Percentiles rank a stretch among this genome's conserved stretches.
Evolutionary conservation across 2,113 vertebrate genomes (phyloP).

Genomic region (Chamaetylas fuelleborni): DNA sequence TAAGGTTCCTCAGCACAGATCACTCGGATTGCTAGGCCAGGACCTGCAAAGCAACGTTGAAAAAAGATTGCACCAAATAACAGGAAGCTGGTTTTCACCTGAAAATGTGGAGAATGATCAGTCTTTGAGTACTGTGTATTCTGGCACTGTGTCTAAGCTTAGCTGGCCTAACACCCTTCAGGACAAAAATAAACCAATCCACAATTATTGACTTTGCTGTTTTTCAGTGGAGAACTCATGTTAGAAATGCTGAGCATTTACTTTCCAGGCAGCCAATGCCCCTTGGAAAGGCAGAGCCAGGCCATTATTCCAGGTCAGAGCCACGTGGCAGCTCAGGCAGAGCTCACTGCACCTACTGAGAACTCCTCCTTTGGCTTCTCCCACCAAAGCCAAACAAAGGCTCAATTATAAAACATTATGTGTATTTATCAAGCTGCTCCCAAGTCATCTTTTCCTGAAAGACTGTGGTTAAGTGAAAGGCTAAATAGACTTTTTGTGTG

Average conservation of each 20-base stretch:
- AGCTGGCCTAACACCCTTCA: neutral
- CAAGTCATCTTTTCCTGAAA: neutral
- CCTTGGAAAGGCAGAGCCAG: neutral
- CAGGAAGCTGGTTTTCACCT: neutral
- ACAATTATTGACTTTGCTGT: neutral
- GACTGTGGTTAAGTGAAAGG: neutral
- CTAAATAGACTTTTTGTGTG: neutral
- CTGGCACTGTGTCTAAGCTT: neutral
- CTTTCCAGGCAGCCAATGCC: neutral
- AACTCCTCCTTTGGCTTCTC: neutral
- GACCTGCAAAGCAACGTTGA: slow-evolving; percentile 74
- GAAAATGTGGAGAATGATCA: neutral
- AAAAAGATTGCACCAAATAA: neutral
- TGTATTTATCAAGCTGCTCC: neutral
- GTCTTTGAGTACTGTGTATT: fast-evolving
- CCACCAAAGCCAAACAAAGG: neutral
- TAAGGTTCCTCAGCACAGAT: slow-evolving; percentile 99
- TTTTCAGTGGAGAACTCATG: neutral
- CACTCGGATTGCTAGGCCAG: slow-evolving; percentile 95
- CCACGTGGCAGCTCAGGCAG: neutral
- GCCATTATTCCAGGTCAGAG: neutral
- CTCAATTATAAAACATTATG: neutral
- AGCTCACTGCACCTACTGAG: neutral
- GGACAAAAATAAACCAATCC: neutral
- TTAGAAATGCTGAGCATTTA: neutral